Evolutionary conservation across 2,888 invertebrate species (phyloP).

Genomic region (Dexiosoma caninum): DNA sequence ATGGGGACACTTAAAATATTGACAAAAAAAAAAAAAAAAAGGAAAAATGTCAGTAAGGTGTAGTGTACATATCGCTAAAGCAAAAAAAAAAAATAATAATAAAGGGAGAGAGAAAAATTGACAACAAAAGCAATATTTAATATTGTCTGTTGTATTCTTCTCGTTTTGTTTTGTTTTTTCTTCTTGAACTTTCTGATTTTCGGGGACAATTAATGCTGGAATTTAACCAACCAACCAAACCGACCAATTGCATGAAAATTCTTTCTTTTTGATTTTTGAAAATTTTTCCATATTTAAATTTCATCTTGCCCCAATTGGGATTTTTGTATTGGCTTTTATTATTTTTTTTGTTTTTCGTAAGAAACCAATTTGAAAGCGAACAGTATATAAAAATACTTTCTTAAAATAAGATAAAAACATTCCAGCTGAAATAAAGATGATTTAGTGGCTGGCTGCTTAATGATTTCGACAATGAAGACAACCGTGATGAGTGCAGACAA

Average conservation of each 20-base stretch:
- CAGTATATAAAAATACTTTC: neutral
- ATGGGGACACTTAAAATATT: neutral
- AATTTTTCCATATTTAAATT: neutral
- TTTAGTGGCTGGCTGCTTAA: conserved; percentile 16
- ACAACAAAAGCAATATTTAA: conserved; percentile 6
- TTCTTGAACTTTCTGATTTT: neutral
- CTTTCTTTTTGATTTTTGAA: neutral
- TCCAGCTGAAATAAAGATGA: neutral
- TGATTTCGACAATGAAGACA: neutral
- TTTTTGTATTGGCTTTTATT: neutral
- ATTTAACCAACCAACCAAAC: neutral
- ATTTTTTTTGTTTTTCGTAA: neutral
- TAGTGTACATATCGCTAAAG: neutral
- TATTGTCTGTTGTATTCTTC: neutral
- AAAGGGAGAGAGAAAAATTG: neutral
- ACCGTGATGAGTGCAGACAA: neutral
- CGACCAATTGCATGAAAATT: too few relatives aligned
- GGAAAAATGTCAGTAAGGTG: neutral
- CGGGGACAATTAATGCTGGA: neutral
- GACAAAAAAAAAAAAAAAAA: neutral
- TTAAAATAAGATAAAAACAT: conserved; percentile 18
- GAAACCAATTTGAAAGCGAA: neutral
- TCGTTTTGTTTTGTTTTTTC: neutral
- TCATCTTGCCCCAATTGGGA: neutral
- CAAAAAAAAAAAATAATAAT: neutral